Evolutionary conservation across 2,113 vertebrate species (phyloP), one percentile per base, ranked within the genome.

Genomic region (Bubo bubo): DNA sequence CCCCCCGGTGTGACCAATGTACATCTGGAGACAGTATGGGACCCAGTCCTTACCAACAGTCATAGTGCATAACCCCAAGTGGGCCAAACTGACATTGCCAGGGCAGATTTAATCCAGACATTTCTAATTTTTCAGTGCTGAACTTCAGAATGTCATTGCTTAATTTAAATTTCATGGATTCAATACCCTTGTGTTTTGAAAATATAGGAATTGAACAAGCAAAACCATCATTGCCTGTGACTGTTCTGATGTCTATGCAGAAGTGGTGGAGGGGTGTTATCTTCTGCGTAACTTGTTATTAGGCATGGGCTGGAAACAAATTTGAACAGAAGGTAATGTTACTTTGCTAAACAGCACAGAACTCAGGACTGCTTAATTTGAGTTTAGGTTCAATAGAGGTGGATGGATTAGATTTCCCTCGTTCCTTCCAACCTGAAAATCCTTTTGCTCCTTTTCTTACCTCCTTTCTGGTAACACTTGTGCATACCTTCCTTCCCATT

Each of bases 1-100:
- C 8, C 23, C 23, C 32, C 3, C 1, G 0, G 8, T 8, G 14
- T 67, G 34, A 67, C 11, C 34, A n/a, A 7, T 20, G 14, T 9
- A 41, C 24, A 12, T 26, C 26, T 37, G 30, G 9, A 62, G 11
- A 66, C 39, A 49, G 8, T 4, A 18, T n/a, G 26, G 12, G 35
- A 81, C 56, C 34, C 34, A 56, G 41, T n/a, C n/a, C 32, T 53
- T 63, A 20, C 35, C 45, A 32, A 8, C 22, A 34, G 10, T 43
- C 28, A 22, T 3, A 43, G 6, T 30, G n/a, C 37, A 45, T 68
- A 63, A 63, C 10, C 8, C 4, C 39, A 49, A 21, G 37, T 17
- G 28, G 28, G 45, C 17, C 14, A 71, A 79, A 62, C 35, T 67
- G 41, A 35, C 34, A 21, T 34, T 66, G 8, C 13, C 39, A 63